A percentile compares a stretch with the other conserved stretches of the same genome.
phyloP scores from a whole-genome alignment of 1,140 invertebrate species.

The Aphelenchoides avenae region DNA sequence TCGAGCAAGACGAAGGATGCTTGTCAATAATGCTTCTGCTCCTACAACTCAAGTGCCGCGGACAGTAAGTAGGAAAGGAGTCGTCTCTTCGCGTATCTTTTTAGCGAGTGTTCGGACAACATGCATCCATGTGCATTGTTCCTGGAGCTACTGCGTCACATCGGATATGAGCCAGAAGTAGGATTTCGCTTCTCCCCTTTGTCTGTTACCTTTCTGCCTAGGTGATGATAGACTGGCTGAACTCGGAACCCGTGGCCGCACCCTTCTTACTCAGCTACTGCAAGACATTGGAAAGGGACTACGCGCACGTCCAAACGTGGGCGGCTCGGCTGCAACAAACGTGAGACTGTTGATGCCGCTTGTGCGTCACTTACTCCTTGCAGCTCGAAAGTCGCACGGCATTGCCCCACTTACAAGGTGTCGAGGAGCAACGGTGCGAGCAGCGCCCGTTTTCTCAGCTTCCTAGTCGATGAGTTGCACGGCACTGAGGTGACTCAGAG shows the following conservation, averaged over 20 bases:
- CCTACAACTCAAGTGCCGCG: not conserved
- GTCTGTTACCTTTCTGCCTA: not conserved
- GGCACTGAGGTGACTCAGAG: too few relatives aligned
- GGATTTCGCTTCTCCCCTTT: not conserved
- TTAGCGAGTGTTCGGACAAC: conserved; percentile 1
- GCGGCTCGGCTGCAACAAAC: not conserved
- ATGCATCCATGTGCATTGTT: conserved; percentile 3
- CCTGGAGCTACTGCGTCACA: not conserved
- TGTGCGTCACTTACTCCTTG: not conserved
- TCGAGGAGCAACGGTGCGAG: not conserved
- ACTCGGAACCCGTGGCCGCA: conserved; percentile 10
- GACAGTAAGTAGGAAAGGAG: too few relatives aligned
- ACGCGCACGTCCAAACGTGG: not conserved
- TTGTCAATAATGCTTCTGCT: not conserved
- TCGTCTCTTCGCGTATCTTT: conserved; percentile 4
- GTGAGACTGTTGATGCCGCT: not conserved
- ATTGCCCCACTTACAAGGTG: not conserved
- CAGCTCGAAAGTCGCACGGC: not conserved
- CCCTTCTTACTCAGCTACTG: conserved; percentile 3
- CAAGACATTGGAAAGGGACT: conserved; percentile 10
- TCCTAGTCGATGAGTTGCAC: too few relatives aligned
- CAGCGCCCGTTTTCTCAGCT: not conserved
- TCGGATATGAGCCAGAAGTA: not conserved
- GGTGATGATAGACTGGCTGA: conserved; percentile 17
- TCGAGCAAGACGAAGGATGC: conserved; percentile 15